Evolutionary conservation across 2,113 vertebrate species (phyloP).

Genomic region (Tor tambroides): DNA sequence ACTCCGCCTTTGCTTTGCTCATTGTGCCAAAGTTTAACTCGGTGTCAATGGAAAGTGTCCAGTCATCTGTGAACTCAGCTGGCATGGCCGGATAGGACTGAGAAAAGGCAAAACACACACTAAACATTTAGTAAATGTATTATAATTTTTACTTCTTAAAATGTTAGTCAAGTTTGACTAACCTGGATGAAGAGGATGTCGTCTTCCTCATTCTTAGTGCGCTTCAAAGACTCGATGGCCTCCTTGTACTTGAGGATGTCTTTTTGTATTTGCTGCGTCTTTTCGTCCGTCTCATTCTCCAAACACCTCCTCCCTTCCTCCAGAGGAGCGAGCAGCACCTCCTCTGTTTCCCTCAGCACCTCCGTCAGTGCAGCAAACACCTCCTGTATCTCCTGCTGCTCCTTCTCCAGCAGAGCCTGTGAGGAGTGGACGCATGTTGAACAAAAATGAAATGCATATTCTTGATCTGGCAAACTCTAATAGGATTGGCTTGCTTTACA

Average conservation of each 20-base stretch:
- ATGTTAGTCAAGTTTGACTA: conserved; percentile 4
- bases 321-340: conserved; percentile 47
- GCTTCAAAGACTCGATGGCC: conserved; percentile 45
- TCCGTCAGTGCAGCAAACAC: conserved; percentile 36
- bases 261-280: conserved; percentile 29
- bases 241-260: conserved; percentile 52
- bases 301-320: conserved; percentile 36
- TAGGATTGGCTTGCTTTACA: neutral
- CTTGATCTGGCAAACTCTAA: neutral
- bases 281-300: conserved; percentile 35
- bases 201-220: conserved; percentile 59
- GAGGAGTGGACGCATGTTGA: neutral
- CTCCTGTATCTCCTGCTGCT: conserved; percentile 51
- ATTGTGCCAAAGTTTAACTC: conserved; percentile 64
- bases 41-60: conserved; percentile 60
- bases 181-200: conserved; percentile 72
- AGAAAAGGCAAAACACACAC: neutral
- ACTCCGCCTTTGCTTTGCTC: neutral
- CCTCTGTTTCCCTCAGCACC: conserved; percentile 52
- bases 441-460: neutral
- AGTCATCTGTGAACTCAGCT: neutral
- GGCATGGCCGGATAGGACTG: conserved; percentile 59
- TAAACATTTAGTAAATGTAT: neutral
- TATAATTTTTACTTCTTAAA: neutral
- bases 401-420: conserved; percentile 50